Conservation (phyloP, 2,113 vertebrate genomes). For the Isurus oxyrinchus region DNA sequence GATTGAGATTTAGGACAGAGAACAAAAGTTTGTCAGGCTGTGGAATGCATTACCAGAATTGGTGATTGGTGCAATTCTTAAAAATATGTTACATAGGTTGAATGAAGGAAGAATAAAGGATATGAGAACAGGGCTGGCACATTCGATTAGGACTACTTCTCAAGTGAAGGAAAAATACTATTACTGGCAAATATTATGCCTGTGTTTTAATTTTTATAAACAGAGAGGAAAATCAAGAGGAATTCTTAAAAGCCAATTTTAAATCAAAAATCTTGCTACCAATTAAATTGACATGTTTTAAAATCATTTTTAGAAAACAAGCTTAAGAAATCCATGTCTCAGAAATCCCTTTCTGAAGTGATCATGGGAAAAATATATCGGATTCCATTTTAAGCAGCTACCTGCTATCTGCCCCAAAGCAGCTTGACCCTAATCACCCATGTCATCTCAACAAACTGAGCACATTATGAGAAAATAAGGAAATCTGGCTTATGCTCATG, state of each 20-base stretch:
- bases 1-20: neutral
- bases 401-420: neutral
- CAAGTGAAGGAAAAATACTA: neutral
- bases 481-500: neutral
- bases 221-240: neutral
- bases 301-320: neutral
- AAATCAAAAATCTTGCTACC: neutral
- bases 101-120: neutral
- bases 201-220: neutral
- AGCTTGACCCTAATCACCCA: neutral
- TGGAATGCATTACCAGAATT: neutral
- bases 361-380: neutral
- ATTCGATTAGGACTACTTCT: neutral
- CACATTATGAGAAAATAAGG: neutral
- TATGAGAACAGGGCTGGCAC: neutral
- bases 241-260: constrained; percentile 10
- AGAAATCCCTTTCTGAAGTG: neutral
- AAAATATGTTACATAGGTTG: neutral
- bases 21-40: neutral
- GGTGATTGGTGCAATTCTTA: neutral
- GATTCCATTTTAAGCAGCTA: neutral
- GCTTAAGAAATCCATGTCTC: neutral
- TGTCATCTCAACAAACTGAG: neutral
- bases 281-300: neutral
- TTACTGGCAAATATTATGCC: neutral